phyloP scores from a whole-genome alignment of 2,797 vertebrate genomes.

The Rhabdomys pumilio region DNA sequence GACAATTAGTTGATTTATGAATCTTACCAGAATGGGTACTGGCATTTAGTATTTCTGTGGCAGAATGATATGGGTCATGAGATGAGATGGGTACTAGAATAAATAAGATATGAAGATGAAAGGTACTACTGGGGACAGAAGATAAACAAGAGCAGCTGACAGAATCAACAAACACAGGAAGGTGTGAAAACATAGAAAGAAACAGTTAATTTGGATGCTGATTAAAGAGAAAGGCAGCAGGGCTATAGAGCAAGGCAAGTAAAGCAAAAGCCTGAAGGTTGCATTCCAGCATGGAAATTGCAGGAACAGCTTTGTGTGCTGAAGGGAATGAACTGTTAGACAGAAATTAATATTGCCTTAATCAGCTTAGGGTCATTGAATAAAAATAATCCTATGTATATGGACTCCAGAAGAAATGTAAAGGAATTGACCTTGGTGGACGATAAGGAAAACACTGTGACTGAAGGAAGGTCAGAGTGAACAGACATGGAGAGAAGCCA shows the following conservation, averaged over 20 bases:
- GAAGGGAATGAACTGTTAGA: not conserved
- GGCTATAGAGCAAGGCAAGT: not conserved
- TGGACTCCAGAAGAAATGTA: not conserved
- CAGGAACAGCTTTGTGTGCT: not conserved
- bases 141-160: too few species aligned
- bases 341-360: not conserved
- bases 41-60: not conserved
- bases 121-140: not conserved
- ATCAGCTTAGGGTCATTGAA: too few species aligned
- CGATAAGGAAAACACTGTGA: not conserved
- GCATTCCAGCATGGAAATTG: not conserved
- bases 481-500: too few species aligned
- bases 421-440: not conserved
- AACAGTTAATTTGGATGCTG: too few species aligned
- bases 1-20: not conserved
- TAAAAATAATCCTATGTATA: not conserved
- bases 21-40: not conserved
- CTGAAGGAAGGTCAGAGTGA: not conserved
- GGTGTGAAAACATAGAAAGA: not conserved
- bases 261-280: not conserved
- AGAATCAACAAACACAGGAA: not conserved
- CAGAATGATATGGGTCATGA: too few species aligned
- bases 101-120: not conserved
- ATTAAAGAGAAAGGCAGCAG: not conserved
- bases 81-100: not conserved